These are phyloP conservation scores for Notechis scutatus DNA, from an alignment of 2,113 vertebrate genomes.

Conservation along the genomic window DNA sequence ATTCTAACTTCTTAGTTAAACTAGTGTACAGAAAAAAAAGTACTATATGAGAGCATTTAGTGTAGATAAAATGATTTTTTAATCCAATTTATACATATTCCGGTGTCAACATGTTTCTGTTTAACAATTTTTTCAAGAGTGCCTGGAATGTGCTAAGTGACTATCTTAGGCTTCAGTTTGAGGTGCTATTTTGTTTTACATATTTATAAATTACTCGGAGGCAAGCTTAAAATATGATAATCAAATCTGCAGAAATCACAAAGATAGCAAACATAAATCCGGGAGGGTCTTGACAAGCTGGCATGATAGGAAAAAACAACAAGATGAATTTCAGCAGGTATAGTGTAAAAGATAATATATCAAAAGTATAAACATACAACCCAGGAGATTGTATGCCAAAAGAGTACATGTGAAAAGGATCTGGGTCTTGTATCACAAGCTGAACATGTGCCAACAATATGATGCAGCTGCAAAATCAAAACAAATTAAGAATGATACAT, in stretches of 20 bases:
- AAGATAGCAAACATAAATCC: not conserved
- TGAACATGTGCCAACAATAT: not conserved
- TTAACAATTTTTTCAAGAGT: not conserved
- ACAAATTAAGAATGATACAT: not conserved
- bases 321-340: not conserved
- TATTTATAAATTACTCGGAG: not conserved
- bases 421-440: not conserved
- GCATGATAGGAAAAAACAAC: not conserved
- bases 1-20: not conserved
- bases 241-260: not conserved
- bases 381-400: not conserved
- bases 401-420: not conserved
- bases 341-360: not conserved
- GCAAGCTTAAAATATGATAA: not conserved
- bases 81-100: not conserved
- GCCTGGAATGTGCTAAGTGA: not conserved
- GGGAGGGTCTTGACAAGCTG: not conserved
- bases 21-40: not conserved
- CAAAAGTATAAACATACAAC: not conserved
- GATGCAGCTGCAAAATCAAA: not conserved
- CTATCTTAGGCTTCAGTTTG: not conserved
- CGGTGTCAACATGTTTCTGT: not conserved
- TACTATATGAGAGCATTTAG: not conserved
- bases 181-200: not conserved
- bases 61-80: not conserved